Evolutionary conservation across 2,797 vertebrate genomes (phyloP), one percentile per base, ranked within the genome.

Genomic region (Peromyscus aztecus): DNA sequence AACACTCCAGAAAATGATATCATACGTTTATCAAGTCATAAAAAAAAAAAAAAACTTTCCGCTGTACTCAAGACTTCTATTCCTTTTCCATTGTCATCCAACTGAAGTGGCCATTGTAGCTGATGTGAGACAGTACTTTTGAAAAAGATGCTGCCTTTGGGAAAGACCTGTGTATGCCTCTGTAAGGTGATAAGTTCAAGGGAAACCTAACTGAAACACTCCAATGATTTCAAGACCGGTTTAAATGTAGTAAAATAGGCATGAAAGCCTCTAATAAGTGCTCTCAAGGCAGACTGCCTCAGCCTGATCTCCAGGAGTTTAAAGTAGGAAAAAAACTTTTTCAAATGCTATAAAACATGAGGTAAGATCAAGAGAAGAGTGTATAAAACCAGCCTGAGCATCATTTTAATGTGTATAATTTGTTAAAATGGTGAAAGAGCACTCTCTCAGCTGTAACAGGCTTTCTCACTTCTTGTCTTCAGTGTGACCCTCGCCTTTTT

Each of bases 171-270:
- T 6, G 0, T 40, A 57, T 71, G 59, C 67, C 89, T 82, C 75
- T 93, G 61, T 46, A 89, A 88, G 76, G 94, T 95, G 94, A 21
- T 63, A 89, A 95, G 95, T 97, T 98, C 96, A 97, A 97, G 94
- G 92, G 83, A 97, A 97, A 76, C 82, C 90, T 90, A 55, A 69
- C 85, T 61, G 86, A 95, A 82, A 89, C 90, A 91, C 97, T 95
- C 75, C 89, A 96, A 0, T 57, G 94, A 88, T 97, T 95, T 96
- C 89, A 93, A 90, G 43, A 82, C 46, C 10, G 5, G 94, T 95
- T 98, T 96, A 97, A 97, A 96, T 95, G 95, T 94, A 98, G 95
- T 93, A 89, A 97, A 97, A 96, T 96, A 91, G 90, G 82, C 5
- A 19, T 93, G 94, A 96, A 96, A 97, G 96, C 83, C 80, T 96